These are phyloP conservation scores for Tinea trinotella DNA, from an alignment of 2,888 invertebrate species.

Conservation along the genomic window DNA sequence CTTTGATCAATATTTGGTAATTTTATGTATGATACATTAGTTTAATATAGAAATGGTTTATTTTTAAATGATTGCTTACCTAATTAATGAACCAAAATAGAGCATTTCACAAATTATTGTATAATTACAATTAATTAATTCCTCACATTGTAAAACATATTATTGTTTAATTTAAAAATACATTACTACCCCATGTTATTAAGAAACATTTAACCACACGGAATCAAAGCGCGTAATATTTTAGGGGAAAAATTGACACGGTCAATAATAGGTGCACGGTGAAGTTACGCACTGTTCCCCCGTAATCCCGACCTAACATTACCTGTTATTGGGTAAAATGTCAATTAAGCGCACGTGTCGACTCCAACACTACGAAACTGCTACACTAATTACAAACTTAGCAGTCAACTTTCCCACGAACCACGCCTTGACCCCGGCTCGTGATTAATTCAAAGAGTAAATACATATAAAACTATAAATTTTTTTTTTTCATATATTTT, in stretches of 20 bases:
- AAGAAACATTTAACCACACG: background rate
- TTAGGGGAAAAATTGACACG: conserved; percentile 7
- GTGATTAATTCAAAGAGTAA: too few species aligned
- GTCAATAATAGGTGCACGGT: conserved; percentile 1
- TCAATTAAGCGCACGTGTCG: conserved; percentile 58
- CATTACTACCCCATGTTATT: background rate
- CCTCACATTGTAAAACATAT: too few species aligned
- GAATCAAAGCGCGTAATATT: conserved; percentile 1
- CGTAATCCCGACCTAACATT: conserved; percentile 7
- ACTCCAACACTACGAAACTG: conserved; percentile 27
- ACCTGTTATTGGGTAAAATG: conserved; percentile 22
- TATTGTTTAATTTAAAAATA: too few species aligned
- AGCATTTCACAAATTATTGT: too few species aligned
- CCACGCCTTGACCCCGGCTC: background rate
- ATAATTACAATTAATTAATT: too few species aligned
- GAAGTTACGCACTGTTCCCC: background rate
- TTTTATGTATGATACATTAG: too few species aligned
- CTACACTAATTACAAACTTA: conserved; percentile 32
- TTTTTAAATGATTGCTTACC: too few species aligned
- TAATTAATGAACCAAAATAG: too few species aligned
- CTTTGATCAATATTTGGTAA: too few species aligned
- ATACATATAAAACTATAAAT: too few species aligned
- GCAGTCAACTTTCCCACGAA: conserved; percentile 17
- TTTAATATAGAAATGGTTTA: too few species aligned
- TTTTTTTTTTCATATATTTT: too few species aligned